These are phyloP conservation scores for Alouatta palliata DNA, from an alignment of 2,113 vertebrate genomes.

Conservation along the genomic window DNA sequence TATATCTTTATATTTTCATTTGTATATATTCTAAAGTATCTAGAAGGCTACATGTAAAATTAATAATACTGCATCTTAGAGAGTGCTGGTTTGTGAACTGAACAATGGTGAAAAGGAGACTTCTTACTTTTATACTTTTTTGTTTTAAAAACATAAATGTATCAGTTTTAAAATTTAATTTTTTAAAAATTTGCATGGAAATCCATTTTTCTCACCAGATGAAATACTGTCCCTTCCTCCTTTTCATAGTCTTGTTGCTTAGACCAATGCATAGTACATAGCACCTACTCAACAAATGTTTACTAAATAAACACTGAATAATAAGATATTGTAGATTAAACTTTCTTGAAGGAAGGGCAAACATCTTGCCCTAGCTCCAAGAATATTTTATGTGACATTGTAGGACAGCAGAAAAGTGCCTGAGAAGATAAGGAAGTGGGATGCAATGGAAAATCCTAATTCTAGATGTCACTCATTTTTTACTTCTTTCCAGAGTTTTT, in stretches of 20 bases:
- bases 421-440: background rate
- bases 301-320: background rate
- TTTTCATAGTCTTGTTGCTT: background rate
- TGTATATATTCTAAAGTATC: background rate
- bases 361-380: background rate
- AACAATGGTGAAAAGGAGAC: background rate
- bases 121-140: background rate
- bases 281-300: background rate
- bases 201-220: background rate
- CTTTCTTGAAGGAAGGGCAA: background rate
- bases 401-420: background rate
- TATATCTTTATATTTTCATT: background rate
- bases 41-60: background rate
- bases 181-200: background rate
- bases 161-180: background rate
- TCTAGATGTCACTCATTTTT: background rate
- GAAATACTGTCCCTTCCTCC: background rate
- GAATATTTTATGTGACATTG: background rate
- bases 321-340: background rate
- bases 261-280: background rate
- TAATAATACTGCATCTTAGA: background rate
- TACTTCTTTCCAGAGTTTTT: background rate
- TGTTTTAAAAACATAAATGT: background rate
- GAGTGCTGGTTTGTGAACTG: background rate
- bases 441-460: background rate